Percentiles rank a stretch among this genome's conserved stretches.
Evolutionary conservation across 1,140 invertebrate genomes (phyloP).

Genomic region (Thrips palmi): DNA sequence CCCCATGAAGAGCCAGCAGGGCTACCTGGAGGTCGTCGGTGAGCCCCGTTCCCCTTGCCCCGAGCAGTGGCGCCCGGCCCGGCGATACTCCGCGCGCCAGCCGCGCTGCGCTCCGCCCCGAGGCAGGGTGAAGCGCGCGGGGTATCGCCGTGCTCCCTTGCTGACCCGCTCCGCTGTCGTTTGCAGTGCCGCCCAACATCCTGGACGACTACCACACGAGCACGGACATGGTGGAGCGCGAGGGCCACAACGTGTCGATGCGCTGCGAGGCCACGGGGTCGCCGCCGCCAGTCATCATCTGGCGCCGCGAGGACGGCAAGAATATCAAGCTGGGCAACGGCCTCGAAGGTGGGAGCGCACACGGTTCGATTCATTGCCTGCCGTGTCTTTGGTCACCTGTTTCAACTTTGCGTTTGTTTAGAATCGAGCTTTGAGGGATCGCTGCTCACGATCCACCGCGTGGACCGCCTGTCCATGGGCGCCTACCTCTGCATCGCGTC

Average conservation of each 20-base stretch:
- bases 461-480: conserved; percentile 72
- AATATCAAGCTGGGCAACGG: no score
- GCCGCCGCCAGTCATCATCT: conserved; percentile 64
- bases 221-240: conserved; percentile 69
- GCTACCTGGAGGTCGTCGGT: conserved; percentile 75
- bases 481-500: conserved; percentile 76
- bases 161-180: no score
- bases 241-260: conserved; percentile 68
- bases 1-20: conserved; percentile 71
- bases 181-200: conserved; percentile 76
- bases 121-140: no score
- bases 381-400: no score
- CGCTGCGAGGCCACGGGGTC: conserved; percentile 70
- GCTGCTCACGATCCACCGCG: conserved; percentile 56
- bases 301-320: conserved; percentile 47
- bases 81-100: no score
- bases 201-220: conserved; percentile 60
- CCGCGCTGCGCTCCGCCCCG: no score
- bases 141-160: no score
- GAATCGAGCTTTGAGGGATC: conserved; percentile 50
- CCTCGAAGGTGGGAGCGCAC: no score
- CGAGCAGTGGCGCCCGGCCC: no score
- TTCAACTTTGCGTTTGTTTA: conserved; percentile 24
- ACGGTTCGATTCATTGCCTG: no score
- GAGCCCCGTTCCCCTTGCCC: no score